phyloP scores from a whole-genome alignment of 2,888 invertebrate genomes.

The Chironomus tentans region DNA sequence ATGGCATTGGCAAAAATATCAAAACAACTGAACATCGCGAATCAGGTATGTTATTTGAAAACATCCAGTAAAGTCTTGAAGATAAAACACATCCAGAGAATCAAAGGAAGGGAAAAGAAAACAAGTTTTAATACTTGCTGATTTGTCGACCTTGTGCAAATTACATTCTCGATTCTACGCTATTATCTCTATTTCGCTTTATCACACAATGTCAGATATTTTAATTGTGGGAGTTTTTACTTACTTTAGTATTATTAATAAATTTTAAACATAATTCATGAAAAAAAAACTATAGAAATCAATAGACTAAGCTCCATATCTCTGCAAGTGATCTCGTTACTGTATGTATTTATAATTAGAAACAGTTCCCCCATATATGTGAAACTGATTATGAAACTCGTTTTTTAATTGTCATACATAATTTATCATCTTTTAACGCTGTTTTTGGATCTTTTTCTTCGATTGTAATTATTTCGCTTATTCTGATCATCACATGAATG shows the following conservation, averaged over 20 bases:
- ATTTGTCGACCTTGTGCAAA: neutral
- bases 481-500: no score
- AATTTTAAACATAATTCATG: no score
- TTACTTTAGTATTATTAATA: no score
- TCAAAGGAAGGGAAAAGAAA: neutral
- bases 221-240: slow-evolving; percentile 24
- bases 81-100: no score
- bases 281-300: no score
- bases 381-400: neutral
- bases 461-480: no score
- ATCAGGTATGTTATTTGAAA: slow-evolving; percentile 52
- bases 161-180: neutral
- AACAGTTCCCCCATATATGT: neutral
- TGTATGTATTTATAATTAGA: neutral
- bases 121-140: neutral
- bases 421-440: no score
- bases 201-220: slow-evolving; percentile 5
- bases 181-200: slow-evolving; percentile 16
- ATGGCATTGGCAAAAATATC: slow-evolving; percentile 80
- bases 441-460: no score
- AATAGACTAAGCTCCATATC: neutral
- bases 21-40: slow-evolving; percentile 81
- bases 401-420: neutral
- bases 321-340: slow-evolving; percentile 17
- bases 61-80: no score